Percentiles rank a stretch among this genome's conserved stretches.
Evolutionary conservation across 2,113 vertebrate genomes (phyloP).

Genomic region (Scalopus aquaticus): DNA sequence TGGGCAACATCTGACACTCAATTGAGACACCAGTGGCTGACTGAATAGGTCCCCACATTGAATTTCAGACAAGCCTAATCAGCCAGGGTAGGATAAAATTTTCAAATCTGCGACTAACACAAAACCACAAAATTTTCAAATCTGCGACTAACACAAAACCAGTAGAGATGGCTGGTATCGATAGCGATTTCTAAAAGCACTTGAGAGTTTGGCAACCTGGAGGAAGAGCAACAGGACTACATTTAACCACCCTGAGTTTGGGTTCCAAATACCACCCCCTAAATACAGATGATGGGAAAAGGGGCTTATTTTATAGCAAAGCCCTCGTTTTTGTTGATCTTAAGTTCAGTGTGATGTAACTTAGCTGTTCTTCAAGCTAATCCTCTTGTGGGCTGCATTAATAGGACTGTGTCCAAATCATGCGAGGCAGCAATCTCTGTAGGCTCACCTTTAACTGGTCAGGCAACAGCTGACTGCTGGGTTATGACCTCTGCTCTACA

Average conservation of each 20-base stretch:
- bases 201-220: neutral
- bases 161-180: neutral
- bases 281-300: neutral
- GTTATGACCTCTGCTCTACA: neutral
- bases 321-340: neutral
- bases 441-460: neutral
- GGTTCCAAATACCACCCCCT: neutral
- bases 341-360: conserved; percentile 4
- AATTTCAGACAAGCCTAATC: neutral
- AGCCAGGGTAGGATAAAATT: neutral
- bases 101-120: neutral
- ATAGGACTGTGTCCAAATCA: conserved; percentile 32
- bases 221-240: conserved; percentile 23
- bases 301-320: conserved; percentile 29
- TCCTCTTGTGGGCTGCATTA: neutral
- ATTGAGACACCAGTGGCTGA: neutral
- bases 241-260: neutral
- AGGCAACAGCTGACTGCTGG: neutral
- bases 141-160: neutral
- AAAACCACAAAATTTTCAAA: neutral
- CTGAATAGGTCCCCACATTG: neutral
- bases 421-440: neutral
- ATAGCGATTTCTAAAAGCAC: neutral
- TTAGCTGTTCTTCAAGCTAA: conserved; percentile 37
- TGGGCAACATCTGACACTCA: conserved; percentile 30